A percentile compares a stretch with the other conserved stretches of the same genome.
phyloP scores from a whole-genome alignment of 2,888 invertebrate species.

The Epicampocera succincta region DNA sequence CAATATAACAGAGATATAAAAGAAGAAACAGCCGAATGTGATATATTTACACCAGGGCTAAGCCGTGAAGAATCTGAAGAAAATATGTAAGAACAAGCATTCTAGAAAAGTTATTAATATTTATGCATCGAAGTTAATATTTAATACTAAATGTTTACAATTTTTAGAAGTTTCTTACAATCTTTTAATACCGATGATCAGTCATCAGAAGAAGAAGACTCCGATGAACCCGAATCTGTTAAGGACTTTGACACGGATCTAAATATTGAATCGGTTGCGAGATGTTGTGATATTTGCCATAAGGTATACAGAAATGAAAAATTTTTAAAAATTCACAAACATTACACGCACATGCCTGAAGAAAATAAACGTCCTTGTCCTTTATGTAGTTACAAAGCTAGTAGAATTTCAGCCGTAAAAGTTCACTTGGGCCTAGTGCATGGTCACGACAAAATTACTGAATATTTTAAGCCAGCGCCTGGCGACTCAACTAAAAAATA shows the following conservation, averaged over 20 bases:
- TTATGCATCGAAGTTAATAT: background rate
- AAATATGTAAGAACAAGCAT: conserved; percentile 41
- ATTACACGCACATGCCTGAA: conserved; percentile 60
- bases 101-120: too few species aligned
- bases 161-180: conserved; percentile 19
- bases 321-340: conserved; percentile 57
- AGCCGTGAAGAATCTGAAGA: conserved; percentile 23
- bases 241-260: conserved; percentile 16
- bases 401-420: conserved; percentile 51
- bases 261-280: conserved; percentile 38
- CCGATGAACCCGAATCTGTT: conserved; percentile 37
- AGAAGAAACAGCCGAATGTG: conserved; percentile 29
- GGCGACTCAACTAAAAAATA: conserved; percentile 40
- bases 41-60: background rate
- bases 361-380: conserved; percentile 61
- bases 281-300: conserved; percentile 60
- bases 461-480: conserved; percentile 47
- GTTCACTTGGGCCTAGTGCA: conserved; percentile 60
- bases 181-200: conserved; percentile 20
- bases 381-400: conserved; percentile 57
- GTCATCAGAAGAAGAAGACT: conserved; percentile 34
- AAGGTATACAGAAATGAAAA: conserved; percentile 57
- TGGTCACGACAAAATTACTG: conserved; percentile 45
- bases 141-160: background rate
- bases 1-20: conserved; percentile 11